These are phyloP conservation scores for Heliconius ethilla DNA, from an alignment of 2,888 invertebrate species.

Conservation along the genomic window DNA sequence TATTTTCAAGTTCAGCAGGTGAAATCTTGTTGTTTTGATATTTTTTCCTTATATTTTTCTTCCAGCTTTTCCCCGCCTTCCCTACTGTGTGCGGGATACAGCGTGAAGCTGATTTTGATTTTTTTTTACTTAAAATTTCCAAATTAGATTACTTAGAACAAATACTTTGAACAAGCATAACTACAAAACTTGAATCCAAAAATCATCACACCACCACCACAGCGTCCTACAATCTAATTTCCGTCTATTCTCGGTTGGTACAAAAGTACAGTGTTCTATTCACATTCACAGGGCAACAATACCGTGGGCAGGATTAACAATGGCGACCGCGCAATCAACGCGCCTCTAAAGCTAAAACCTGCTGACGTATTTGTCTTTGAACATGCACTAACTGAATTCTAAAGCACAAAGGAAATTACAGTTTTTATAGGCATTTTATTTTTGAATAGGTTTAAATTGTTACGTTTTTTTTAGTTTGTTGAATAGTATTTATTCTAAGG, in stretches of 20 bases:
- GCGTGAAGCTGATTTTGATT: no score
- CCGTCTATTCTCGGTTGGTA: constrained; percentile 20
- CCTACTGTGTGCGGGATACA: no score
- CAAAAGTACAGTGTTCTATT: constrained; percentile 36
- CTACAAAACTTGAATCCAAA: background rate
- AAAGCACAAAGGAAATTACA: constrained; percentile 33
- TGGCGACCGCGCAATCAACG: constrained; percentile 44
- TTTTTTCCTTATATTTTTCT: no score
- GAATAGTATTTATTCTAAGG: background rate
- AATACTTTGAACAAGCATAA: background rate
- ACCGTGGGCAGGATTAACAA: constrained; percentile 41
- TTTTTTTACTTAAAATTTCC: no score
- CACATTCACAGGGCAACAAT: constrained; percentile 39
- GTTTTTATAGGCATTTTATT: constrained; percentile 15
- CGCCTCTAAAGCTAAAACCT: constrained; percentile 40
- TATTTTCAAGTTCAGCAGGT: no score
- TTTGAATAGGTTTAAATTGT: background rate
- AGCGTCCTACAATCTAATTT: constrained; percentile 25
- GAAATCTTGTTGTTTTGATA: no score
- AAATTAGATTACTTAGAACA: background rate
- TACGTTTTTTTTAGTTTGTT: background rate
- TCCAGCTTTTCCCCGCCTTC: no score
- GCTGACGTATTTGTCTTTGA: constrained; percentile 42
- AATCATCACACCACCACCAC: background rate
- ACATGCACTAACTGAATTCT: constrained; percentile 40